These are phyloP conservation scores for Drosophila maculinotata DNA, from an alignment of 2,888 invertebrate genomes.

Conservation along the genomic window DNA sequence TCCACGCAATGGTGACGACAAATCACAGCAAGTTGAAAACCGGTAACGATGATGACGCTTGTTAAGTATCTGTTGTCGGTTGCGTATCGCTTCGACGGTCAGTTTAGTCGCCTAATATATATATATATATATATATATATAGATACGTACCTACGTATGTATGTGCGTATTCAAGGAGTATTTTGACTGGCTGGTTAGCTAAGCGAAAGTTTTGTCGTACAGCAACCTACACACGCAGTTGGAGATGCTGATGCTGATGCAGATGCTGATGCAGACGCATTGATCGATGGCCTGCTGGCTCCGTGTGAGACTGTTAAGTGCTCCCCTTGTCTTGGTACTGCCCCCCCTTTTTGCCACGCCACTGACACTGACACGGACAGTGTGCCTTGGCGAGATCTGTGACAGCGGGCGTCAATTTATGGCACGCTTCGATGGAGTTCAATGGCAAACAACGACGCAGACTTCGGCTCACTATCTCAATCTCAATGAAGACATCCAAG, in stretches of 20 bases:
- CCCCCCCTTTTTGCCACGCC: conserved; percentile 6
- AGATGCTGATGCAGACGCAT: too few species aligned
- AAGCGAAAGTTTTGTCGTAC: conserved; percentile 50
- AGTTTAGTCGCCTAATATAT: too few species aligned
- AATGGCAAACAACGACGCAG: conserved; percentile 57
- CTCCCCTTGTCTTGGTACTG: too few species aligned
- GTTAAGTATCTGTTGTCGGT: conserved; percentile 9
- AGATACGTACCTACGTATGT: too few species aligned
- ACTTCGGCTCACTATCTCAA: conserved; percentile 25
- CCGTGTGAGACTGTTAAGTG: conserved; percentile 54
- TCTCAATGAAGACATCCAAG: conserved; percentile 65
- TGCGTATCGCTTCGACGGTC: too few species aligned
- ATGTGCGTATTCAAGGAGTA: too few species aligned
- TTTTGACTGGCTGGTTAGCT: conserved; percentile 10
- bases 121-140: too few species aligned
- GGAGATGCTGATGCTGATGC: too few species aligned
- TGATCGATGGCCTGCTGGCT: conserved; percentile 59
- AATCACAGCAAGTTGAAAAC: conserved; percentile 39
- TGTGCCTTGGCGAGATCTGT: conserved; percentile 38
- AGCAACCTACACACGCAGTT: conserved; percentile 20
- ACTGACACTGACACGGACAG: conserved; percentile 18
- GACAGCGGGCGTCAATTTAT: conserved; percentile 76
- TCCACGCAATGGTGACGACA: conserved; percentile 33
- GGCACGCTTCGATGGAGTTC: conserved; percentile 79
- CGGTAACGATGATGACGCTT: conserved; percentile 17